Base-by-base conservation (phyloP, 2,797 vertebrate species). In the Kryptolebias ocellatus region DNA sequence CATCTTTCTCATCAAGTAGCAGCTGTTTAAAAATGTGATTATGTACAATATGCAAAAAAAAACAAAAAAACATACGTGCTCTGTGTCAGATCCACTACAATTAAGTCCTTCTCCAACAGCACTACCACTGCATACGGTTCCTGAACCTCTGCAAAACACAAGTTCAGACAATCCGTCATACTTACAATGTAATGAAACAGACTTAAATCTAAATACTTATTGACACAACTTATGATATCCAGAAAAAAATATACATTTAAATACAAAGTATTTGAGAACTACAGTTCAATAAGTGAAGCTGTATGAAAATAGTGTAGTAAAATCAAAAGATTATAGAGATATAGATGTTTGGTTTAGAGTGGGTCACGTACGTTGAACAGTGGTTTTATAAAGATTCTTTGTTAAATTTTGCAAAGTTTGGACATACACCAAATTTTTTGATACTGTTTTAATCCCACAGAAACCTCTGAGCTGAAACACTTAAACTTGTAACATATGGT, bases 101-200 rank as follows among this genome's bases (percentile, higher is more conserved):
- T 98, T 28, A 99, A 94, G 89, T 99, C 97, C 92, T 98, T 99
- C 90, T 99, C 97, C 91, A 99, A 87, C 70, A 99, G 94, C 53
- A 99, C 97, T 68, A 94, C 97, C 57, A 98, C 96, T 4, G 98
- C 97, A 69, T 97, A 98, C 1, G 98, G 98, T 76, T 99, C 97
- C 94, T 99, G 98, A 89, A 97, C 94, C 90, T 99, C 98, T 99
- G 92, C 59, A 86, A 82, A n/a, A 73, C 2, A 85, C 18, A 79
- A 67, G 62, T 11, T 0, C 34, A 73, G 31, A 62, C 20, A 24
- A 24, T 24, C 20, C 1, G 20, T 24, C 20, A 24, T 24, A 24
- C 20, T 24, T 24, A 24, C 20, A 24, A 24, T 24, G 1, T 24
- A 24, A 24, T 24, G 1, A 24, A 24, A 24, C 20, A 24, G 20